Base-by-base conservation (phyloP, 2,113 vertebrate species). In the Crotophaga sulcirostris region DNA sequence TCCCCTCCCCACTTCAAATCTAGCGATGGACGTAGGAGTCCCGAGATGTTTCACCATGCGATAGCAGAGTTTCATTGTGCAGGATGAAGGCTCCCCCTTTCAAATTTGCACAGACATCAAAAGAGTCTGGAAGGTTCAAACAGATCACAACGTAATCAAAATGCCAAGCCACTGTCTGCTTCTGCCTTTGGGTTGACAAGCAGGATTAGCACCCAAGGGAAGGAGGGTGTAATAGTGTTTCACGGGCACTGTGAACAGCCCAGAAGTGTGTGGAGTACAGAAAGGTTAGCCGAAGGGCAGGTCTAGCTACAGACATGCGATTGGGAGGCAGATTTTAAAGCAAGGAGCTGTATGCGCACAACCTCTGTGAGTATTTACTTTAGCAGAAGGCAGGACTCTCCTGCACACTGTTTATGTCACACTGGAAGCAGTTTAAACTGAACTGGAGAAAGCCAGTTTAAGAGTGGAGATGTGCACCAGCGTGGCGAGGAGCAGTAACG, bases 91-190 rank as follows among this genome's bases (percentile, higher is more conserved):
- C 89, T 95, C 69, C 88, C 88, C 80, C 93, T 90, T 92, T 93
- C 93, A 90, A 92, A 95, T 96, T 96, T 96, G 90, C 93, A 84
- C 94, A 92, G 94, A 96, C 92, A 92, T 96, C 94, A 97, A 93
- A 96, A 96, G 89, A 93, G 90, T 96, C 93, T 95, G 90, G 95
- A 93, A 97, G 94, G 95, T 96, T 97, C 94, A 96, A 97, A 96
- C 90, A 95, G 94, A 96, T 96, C 95, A 96, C 94, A 93, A 94
- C 58, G 88, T 95, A 92, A 92, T 97, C 93, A 95, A 94, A 96
- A 96, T 94, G 95, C 96, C 94, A 95, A 95, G 88, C 95, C 88
- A 93, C 93, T 14, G 96, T 92, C 93, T 96, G 92, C 88, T 90
- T 93, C 92, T 94, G 92, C 94, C 96, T 93, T 95, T 96, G 92